Evolutionary conservation across 1,140 invertebrate species (phyloP).

Genomic region (Ips typographus): DNA sequence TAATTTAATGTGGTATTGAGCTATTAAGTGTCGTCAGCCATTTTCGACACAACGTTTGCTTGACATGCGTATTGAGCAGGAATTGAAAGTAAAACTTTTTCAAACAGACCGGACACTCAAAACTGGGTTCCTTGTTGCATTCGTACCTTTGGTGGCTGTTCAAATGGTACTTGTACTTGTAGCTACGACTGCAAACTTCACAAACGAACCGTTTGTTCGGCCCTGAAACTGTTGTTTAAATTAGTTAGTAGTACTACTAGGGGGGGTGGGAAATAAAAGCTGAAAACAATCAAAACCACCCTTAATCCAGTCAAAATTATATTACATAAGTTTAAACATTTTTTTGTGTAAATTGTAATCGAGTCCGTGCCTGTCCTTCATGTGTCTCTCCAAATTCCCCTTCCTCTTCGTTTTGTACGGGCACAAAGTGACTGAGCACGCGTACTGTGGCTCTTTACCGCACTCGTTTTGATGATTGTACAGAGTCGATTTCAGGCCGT

Average conservation of each 20-base stretch:
- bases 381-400: constrained; percentile 16
- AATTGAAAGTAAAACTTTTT: constrained; percentile 47
- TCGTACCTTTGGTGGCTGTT: constrained; percentile 74
- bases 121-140: constrained; percentile 55
- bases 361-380: constrained; percentile 12
- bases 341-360: too few species aligned
- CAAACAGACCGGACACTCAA: constrained; percentile 54
- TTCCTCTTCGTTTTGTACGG: constrained; percentile 39
- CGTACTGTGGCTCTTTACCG: constrained; percentile 64
- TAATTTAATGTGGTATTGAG: too few species aligned
- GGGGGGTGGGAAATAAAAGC: too few species aligned
- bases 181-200: constrained; percentile 35
- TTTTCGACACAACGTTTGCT: constrained; percentile 9
- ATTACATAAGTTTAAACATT: too few species aligned
- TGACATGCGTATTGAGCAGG: constrained; percentile 32
- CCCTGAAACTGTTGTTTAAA: background rate
- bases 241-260: too few species aligned
- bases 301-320: too few species aligned
- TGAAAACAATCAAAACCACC: too few species aligned
- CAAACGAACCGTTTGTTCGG: constrained; percentile 51
- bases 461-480: constrained; percentile 60
- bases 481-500: constrained; percentile 35
- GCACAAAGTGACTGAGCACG: constrained; percentile 57
- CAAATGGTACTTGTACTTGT: constrained; percentile 44
- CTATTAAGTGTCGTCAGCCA: too few species aligned